phyloP scores from a whole-genome alignment of 2,113 vertebrate species.

The Microcebus ravelobensis region DNA sequence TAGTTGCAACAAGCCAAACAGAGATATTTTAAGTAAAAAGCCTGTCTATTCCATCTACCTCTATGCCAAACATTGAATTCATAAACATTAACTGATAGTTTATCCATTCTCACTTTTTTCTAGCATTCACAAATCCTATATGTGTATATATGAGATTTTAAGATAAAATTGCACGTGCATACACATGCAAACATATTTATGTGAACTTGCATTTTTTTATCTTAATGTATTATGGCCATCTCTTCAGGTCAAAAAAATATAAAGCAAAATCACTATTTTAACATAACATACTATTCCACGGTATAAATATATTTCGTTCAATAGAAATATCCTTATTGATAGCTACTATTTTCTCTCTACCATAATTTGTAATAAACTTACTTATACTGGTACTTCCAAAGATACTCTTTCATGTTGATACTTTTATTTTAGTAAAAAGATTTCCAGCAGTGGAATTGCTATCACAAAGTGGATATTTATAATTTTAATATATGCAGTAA shows the following conservation, averaged over 20 bases:
- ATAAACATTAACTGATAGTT: background rate
- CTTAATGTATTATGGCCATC: background rate
- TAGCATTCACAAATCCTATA: background rate
- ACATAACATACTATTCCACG: background rate
- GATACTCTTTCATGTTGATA: background rate
- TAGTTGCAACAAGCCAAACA: background rate
- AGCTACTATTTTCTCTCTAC: background rate
- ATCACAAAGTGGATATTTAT: background rate
- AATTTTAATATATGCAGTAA: background rate
- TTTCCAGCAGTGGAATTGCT: background rate
- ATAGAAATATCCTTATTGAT: background rate
- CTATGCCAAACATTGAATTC: background rate
- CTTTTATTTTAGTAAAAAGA: constrained; percentile 27
- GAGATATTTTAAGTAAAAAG: background rate
- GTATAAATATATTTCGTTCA: background rate
- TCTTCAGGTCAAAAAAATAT: constrained; percentile 12
- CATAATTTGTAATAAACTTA: constrained; percentile 1
- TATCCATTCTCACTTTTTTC: background rate
- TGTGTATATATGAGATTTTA: background rate
- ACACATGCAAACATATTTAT: background rate
- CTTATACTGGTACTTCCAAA: background rate
- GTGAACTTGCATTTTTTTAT: background rate
- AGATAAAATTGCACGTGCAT: background rate
- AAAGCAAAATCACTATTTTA: constrained; percentile 37
- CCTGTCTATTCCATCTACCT: background rate